Base-by-base conservation (phyloP, 2,797 vertebrate genomes). In the Chaenodraco wilsoni region DNA sequence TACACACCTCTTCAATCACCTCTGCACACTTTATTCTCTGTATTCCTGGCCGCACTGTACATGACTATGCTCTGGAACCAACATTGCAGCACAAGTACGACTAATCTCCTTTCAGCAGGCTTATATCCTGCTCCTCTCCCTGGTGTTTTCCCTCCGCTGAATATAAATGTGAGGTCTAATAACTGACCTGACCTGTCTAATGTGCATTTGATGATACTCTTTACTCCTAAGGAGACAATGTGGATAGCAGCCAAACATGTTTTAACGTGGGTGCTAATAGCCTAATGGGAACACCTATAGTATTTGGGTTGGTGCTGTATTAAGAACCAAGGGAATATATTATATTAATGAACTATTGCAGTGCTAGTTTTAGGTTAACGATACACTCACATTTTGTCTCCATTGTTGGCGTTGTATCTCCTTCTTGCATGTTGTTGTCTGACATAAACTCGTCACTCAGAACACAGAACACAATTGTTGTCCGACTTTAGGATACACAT, bases 21-120 rank as follows among this genome's bases (percentile, higher is more conserved):
- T 31, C 41, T 49, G 60, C 72, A 75, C 65, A 37, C 65, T 70
- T 48, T 57, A 41, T 19, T 74, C 40, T 51, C 27, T 65, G 41
- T 62, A 3, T 49, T 70, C 40, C 70, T 71, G 57, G 23, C 69
- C 58, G 66, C 69, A 41, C 60, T 61, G 56, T 78, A 69, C 71
- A 60, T 50, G 71, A 65, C 69, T 63, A 37, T 21, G 23, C 23
- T 76, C 37, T 41, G 63, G 60, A 77, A 58, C 31, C 52, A 70
- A 71, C 50, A 45, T 19, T 12, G 50, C 57, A 33, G 31, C 48
- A 40, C 33, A 1, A 15, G 48, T 45, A 27, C 66, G 71, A 52
- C 21, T 68, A 66, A 80, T 86, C 57, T 61, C 60, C n/a, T 74
- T 15, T 56, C 23, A 54, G 56, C 54, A 60, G 16, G n/a, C 44